Conservation (phyloP, 2,113 vertebrate genomes). For the Dicentrarchus labrax region DNA sequence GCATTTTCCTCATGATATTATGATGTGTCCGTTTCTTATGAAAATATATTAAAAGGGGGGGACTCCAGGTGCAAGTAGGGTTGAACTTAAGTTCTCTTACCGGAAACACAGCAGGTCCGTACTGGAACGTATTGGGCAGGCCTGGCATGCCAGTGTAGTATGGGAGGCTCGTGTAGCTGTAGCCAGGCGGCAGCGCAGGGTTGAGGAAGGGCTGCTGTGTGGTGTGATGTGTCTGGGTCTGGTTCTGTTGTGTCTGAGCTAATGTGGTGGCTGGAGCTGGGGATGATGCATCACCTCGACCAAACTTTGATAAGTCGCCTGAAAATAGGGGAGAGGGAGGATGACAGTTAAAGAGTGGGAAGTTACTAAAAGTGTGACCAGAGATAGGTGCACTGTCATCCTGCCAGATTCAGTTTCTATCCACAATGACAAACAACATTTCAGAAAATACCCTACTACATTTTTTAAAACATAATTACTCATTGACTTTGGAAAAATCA, state of each 20-base stretch:
- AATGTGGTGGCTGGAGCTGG: constrained; percentile 94
- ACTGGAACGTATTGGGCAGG: constrained; percentile 98
- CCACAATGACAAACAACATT: background rate
- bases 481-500: too few relatives aligned
- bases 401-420: background rate
- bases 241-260: constrained; percentile 96
- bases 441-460: too few relatives aligned
- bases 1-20: background rate
- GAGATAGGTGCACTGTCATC: background rate
- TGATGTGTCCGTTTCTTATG: background rate
- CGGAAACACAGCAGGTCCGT: constrained; percentile 98
- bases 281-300: constrained; percentile 95
- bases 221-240: constrained; percentile 95
- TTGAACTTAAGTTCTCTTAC: constrained; percentile 82
- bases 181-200: constrained; percentile 95
- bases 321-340: background rate
- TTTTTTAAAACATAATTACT: too few relatives aligned
- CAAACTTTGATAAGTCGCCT: constrained; percentile 96
- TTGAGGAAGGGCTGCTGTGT: constrained; percentile 98
- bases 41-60: background rate
- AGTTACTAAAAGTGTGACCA: background rate
- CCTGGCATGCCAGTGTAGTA: constrained; percentile 98
- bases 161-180: constrained; percentile 99
- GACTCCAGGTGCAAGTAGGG: background rate
- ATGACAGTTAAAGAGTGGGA: background rate